Evolutionary conservation across 2,888 invertebrate species (phyloP).

Genomic region (Sympetrum striolatum): DNA sequence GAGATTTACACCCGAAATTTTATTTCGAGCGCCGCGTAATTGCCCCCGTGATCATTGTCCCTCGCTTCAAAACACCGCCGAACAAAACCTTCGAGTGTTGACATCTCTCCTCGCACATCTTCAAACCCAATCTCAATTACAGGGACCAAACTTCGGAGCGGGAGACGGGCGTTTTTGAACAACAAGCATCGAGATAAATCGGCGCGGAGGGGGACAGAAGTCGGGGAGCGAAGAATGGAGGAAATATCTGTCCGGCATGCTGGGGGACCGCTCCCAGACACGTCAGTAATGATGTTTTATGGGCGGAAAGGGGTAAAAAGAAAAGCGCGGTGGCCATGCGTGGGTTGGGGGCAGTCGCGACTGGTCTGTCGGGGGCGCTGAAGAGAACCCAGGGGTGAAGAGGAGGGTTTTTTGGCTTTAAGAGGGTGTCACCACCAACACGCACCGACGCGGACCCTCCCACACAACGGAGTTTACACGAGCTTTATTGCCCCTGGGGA

Average conservation of each 20-base stretch:
- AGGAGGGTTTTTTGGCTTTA: background rate
- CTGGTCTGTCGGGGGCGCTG: background rate
- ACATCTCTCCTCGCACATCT: background rate
- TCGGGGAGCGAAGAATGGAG: background rate
- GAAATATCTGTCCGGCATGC: background rate
- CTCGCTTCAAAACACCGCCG: too few relatives aligned
- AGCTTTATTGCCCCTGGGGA: constrained; percentile 16
- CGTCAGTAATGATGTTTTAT: constrained; percentile 14
- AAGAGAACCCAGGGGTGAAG: background rate
- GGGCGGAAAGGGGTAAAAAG: background rate
- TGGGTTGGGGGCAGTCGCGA: background rate
- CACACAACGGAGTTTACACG: constrained; percentile 5
- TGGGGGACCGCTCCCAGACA: background rate
- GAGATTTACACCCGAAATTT: too few relatives aligned
- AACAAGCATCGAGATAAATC: background rate
- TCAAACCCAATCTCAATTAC: background rate
- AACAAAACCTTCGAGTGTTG: too few relatives aligned
- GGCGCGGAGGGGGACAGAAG: background rate
- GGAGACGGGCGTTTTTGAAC: background rate
- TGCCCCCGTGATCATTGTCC: too few relatives aligned
- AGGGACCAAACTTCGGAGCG: background rate
- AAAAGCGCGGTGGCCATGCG: background rate
- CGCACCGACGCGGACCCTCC: background rate
- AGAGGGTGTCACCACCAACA: background rate
- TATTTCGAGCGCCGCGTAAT: too few relatives aligned